Conservation (phyloP, 2,888 invertebrate species). For the Maniola hyperantus region DNA sequence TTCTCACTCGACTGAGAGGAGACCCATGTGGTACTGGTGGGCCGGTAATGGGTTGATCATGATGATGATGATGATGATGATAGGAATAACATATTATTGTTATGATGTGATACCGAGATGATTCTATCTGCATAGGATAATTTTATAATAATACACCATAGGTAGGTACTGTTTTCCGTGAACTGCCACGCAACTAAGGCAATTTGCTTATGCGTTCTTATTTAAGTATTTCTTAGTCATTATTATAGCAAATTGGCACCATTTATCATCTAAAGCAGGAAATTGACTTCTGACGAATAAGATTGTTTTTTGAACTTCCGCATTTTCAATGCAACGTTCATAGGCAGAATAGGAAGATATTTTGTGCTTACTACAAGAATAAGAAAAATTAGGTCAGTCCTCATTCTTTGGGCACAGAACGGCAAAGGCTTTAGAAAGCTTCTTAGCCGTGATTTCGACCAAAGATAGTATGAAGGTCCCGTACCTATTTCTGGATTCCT, state of each 20-base stretch:
- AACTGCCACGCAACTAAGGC: constrained; percentile 17
- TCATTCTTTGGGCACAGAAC: too few species aligned
- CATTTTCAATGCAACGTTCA: constrained; percentile 1
- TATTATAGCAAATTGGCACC: not conserved
- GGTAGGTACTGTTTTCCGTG: constrained; percentile 25
- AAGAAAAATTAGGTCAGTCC: too few species aligned
- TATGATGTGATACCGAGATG: not conserved
- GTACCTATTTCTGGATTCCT: too few species aligned
- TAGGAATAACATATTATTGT: too few species aligned
- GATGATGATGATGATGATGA: too few species aligned
- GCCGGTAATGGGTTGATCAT: too few species aligned
- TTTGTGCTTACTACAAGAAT: not conserved
- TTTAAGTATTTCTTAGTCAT: constrained; percentile 4
- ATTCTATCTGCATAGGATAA: constrained; percentile 18
- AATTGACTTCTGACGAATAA: constrained; percentile 15
- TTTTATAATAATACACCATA: constrained; percentile 26
- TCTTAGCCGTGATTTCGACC: too few species aligned
- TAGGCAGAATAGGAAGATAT: not conserved
- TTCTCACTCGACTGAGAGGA: too few species aligned
- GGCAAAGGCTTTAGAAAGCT: too few species aligned
- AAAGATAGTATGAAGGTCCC: too few species aligned
- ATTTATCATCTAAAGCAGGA: constrained; percentile 21
- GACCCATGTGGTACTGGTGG: too few species aligned
- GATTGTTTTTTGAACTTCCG: constrained; percentile 12
- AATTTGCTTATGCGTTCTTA: constrained; percentile 26